phyloP scores from a whole-genome alignment of 1,140 invertebrate genomes.

The Pissodes strobi region DNA sequence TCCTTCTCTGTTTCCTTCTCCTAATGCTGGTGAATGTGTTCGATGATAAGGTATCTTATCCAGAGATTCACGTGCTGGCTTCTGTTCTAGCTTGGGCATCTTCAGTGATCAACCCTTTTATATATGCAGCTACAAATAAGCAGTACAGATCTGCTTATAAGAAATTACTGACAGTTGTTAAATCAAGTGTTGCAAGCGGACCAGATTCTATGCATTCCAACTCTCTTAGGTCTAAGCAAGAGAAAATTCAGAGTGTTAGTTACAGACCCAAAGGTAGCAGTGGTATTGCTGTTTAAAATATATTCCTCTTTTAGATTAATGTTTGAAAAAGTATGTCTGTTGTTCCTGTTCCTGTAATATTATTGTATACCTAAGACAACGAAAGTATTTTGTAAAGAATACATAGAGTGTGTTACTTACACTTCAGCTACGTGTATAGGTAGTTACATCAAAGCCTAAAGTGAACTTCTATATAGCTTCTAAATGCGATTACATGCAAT shows the following conservation, averaged over 20 bases:
- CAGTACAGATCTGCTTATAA: conserved; percentile 78
- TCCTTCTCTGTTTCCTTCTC: conserved; percentile 81
- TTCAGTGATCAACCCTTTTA: conserved; percentile 83
- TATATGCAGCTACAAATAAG: conserved; percentile 84
- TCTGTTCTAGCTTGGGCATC: conserved; percentile 86
- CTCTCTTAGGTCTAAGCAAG: conserved; percentile 36
- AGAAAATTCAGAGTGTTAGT: conserved; percentile 41
- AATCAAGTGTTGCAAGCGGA: conserved; percentile 38
- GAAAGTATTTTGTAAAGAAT: too few relatives aligned
- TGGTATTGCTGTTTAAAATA: conserved; percentile 16
- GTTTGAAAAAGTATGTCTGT: background rate
- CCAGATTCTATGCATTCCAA: conserved; percentile 46
- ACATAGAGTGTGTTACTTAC: too few relatives aligned
- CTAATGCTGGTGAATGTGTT: conserved; percentile 85
- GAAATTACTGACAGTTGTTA: conserved; percentile 61
- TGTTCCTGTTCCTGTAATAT: background rate
- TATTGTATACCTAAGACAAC: too few relatives aligned
- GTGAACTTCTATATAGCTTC: too few relatives aligned
- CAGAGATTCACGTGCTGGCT: conserved; percentile 76
- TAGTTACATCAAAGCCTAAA: too few relatives aligned
- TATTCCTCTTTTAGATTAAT: background rate
- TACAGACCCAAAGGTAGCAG: conserved; percentile 38
- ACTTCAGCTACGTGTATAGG: too few relatives aligned
- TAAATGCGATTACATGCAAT: too few relatives aligned
- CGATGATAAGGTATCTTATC: conserved; percentile 70